phyloP scores from a whole-genome alignment of 2,797 vertebrate species.

The Myotis pilosus region DNA sequence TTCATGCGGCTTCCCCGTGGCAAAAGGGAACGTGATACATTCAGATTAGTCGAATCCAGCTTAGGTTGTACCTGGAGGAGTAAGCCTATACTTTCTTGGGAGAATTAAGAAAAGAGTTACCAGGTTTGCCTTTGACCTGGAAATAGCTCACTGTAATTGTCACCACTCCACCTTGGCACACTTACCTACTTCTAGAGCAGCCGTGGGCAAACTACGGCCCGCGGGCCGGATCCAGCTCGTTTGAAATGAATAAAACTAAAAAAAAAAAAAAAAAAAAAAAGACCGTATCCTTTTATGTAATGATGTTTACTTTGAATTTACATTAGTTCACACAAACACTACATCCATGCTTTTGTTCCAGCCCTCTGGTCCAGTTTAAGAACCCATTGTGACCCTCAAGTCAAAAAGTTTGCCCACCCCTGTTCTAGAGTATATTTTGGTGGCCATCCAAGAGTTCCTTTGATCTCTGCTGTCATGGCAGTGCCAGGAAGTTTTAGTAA shows the following conservation, averaged over 20 bases:
- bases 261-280: too few relatives aligned
- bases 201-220: too few relatives aligned
- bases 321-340: too few relatives aligned
- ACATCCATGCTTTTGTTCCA: too few relatives aligned
- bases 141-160: not conserved
- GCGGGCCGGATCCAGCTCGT: too few relatives aligned
- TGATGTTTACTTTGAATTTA: too few relatives aligned
- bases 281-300: too few relatives aligned
- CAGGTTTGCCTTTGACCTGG: conserved; percentile 18
- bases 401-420: too few relatives aligned
- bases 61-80: not conserved
- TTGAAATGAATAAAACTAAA: too few relatives aligned
- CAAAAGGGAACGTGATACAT: not conserved
- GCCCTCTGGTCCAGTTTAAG: too few relatives aligned
- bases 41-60: not conserved
- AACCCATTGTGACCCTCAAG: too few relatives aligned
- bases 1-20: not conserved
- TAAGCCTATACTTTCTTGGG: not conserved
- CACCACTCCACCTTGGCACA: not conserved
- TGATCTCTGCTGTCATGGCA: not conserved
- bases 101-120: not conserved
- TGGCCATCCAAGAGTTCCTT: not conserved
- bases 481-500: conserved; percentile 61
- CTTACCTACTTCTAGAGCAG: too few relatives aligned
- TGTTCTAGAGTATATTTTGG: not conserved